Base-by-base conservation (phyloP, 2,113 vertebrate genomes). In the Hypomesus transpacificus region DNA sequence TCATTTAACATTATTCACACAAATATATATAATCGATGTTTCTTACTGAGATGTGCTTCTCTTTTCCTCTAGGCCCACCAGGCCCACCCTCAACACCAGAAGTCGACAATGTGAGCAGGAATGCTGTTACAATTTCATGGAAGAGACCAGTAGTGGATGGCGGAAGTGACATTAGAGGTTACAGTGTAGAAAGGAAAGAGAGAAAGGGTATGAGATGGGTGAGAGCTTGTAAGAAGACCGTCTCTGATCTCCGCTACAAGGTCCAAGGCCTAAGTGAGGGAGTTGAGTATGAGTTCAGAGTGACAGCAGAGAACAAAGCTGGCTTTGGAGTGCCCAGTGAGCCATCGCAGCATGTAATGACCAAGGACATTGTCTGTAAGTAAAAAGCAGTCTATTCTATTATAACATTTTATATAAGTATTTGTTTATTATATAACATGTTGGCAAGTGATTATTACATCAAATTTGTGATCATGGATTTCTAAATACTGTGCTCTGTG, bases 301-400 rank as follows among this genome's bases (percentile, higher is more conserved):
- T 98, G 76, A 97, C 95, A 72, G 97, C 97, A 66, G 97, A 99
- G 91, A 99, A 99, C 20, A 97, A 93, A 91, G 97, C 97, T 78
- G 97, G 97, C 80, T 92, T 99, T 85, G 97, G 97, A 67, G 92
- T 94, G 77, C 96, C 97, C 73, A 98, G 97, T 75, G 94, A 97
- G 67, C 88, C 94, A 77, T 98, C 96, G 60, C 89, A 86, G 3
- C 85, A 89, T 69, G 94, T 95, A 54, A 82, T 96, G 81, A 98
- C 95, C 82, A 98, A 94, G 85, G 97, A 99, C 76, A 92, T 91
- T 74, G 91, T 96, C 84, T 99, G 97, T 99, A 86, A 95, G 96
- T 95, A 87, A 14, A 70, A 34, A 50, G 39, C 39, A 28, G 22
- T 60, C 46, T 61, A 18, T 57, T 13, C 18, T 57, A 58, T 39